A percentile compares a stretch with the other conserved stretches of the same genome.
These are phyloP conservation scores for Toxotes jaculatrix DNA, from an alignment of 2,113 vertebrate genomes.

Conservation along the genomic window DNA sequence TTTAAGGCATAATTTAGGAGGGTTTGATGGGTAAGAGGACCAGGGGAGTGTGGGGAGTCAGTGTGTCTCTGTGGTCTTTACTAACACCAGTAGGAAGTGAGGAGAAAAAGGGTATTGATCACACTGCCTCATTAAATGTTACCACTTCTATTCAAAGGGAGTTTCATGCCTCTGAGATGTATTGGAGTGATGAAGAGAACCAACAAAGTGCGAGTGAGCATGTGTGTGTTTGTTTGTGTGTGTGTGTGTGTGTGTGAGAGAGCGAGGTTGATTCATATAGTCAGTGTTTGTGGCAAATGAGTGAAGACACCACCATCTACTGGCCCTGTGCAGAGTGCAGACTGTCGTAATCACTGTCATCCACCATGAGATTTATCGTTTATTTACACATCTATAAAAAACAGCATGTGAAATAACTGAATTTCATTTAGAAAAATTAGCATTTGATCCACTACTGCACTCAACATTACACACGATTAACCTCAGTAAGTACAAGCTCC, in stretches of 20 bases:
- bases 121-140: conserved; percentile 13
- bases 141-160: neutral
- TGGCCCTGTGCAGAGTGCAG: conserved; percentile 51
- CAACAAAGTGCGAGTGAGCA: conserved; percentile 21
- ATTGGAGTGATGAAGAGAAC: conserved; percentile 37
- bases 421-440: neutral
- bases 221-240: conserved; percentile 17
- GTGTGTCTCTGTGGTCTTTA: conserved; percentile 2
- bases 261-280: neutral
- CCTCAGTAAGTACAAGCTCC: neutral
- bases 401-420: neutral
- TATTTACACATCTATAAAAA: neutral
- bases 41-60: neutral
- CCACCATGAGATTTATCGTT: neutral
- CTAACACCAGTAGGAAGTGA: neutral
- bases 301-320: conserved; percentile 76
- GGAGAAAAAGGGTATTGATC: neutral
- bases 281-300: conserved; percentile 15
- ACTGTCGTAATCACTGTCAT: conserved; percentile 9
- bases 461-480: neutral
- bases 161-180: conserved; percentile 29
- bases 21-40: neutral
- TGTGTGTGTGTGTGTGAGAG: conserved; percentile 4
- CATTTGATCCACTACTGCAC: neutral
- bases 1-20: no score